Base-by-base conservation (phyloP, 2,888 invertebrate genomes). In the Apoda limacodes region DNA sequence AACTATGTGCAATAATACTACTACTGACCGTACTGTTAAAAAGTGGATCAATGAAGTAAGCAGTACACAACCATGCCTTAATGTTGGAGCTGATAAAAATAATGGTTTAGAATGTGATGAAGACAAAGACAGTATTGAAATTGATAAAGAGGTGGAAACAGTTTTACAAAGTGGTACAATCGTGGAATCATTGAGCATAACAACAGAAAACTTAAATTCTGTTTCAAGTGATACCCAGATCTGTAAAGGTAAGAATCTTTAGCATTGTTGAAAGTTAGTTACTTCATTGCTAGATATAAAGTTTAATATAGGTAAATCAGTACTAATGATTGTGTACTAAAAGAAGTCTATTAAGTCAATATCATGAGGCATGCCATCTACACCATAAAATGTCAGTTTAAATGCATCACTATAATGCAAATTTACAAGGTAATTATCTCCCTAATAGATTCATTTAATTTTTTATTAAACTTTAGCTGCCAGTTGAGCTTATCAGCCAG, bases 61-160 rank as follows among this genome's bases (percentile, higher is more conserved):
- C 32, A 78, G 76, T 42, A 78, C 80, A 1, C 75, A 78, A 23
- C 76, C 76, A 2, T 71, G 69, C 36, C 48, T 76, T 4, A 68
- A 70, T 34, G 43, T 48, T 12, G 25, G 34, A 5, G 54, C 48
- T 37, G 75, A 75, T 1, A 76, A 68, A 43, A 43, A 28, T 4
- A 57, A 55, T 31, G 48, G 53, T n/a, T 38, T 46, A 1, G 58
- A 61, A 28, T 25, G 35, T 15, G 62, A 68, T 3, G 63, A 71
- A 11, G 72, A 76, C 24, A 71, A 69, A 35, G 72, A 71, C 13
- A 56, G 62, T 19, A 54, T 72, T 29, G 80, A 80, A 40, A 80
- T 80, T 39, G 80, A 82, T 35, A 80, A 78, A 35, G 81, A 80
- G 49, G 75, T 81, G 1, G 81, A 82, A 44, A 76, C 68, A 1